Base-by-base conservation (phyloP, 2,888 invertebrate species). In the Polylopha cassiicola region DNA sequence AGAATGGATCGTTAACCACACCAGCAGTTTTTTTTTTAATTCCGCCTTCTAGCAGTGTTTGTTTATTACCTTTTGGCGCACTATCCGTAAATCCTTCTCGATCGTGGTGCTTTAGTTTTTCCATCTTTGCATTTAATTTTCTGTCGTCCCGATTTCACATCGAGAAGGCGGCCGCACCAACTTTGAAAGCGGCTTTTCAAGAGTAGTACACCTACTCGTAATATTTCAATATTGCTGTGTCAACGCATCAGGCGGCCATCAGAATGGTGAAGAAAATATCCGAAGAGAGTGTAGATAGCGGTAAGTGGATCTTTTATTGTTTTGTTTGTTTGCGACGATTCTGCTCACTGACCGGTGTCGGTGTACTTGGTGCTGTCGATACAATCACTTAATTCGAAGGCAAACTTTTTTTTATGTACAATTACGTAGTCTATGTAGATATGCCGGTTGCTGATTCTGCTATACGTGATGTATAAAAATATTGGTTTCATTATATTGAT, bases 1-100 rank as follows among this genome's bases (percentile, higher is more conserved):
- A 80, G 82, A 63, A 85, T 85, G 85, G 85, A 82, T 80, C 81
- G 84, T 65, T 85, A 84, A 73, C 58, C 67, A 78, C 84, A 88
- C 76, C 86, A 87, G 82, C 85, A 86, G 86, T 87, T 78, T 78
- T 82, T 87, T n/a, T 88, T 88, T 88, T 82, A 73, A 87, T 80
- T 82, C 81, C 86, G 86, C 76, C 82, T 84, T 84, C 81, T 78
- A 78, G 48, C 73, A 82, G 84, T 84, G 84, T 82, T 84, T 84
- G 78, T 84, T 78, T 76, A 76, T 74, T 74, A 77, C 77, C 73
- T 79, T 82, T 74, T 68, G 77, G 71, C 74, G 79, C 65, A 79
- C 58, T 78, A 72, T 73, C 67, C 71, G 68, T 67, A 67, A 69
- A 80, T 79, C 80, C 79, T 84, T 82, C 80, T 85, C 81, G 80